These are phyloP conservation scores for Phylloscopus whistleri DNA, from an alignment of 2,113 vertebrate genomes.

Conservation along the genomic window DNA sequence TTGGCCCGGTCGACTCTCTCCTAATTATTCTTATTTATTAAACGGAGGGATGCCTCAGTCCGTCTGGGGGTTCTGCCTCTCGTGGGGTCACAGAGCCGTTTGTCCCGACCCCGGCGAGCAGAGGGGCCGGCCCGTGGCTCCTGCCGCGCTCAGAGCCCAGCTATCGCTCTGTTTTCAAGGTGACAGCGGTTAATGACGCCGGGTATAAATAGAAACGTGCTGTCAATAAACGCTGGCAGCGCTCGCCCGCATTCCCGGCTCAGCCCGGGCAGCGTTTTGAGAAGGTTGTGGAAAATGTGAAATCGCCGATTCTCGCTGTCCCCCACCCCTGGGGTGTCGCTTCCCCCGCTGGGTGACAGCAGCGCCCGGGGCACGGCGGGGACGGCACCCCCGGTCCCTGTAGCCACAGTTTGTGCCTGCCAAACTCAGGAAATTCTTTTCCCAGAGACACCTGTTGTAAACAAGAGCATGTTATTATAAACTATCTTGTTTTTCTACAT, in stretches of 20 bases:
- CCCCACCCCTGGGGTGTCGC: fast-evolving
- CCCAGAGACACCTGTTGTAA: no score
- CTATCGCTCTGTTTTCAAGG: background rate
- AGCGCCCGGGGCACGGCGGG: background rate
- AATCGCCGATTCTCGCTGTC: fast-evolving
- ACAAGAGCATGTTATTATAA: no score
- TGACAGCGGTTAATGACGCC: background rate
- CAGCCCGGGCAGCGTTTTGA: background rate
- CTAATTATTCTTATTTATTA: background rate
- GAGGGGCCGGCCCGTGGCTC: background rate
- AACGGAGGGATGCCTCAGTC: background rate
- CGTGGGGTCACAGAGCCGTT: background rate
- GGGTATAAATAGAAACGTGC: background rate
- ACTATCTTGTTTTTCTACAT: no score
- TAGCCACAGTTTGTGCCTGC: no score
- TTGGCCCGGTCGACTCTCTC: background rate
- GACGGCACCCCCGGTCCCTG: fast-evolving
- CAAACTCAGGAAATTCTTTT: no score
- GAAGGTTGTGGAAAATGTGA: background rate
- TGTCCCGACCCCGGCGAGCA: background rate
- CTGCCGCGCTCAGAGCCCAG: background rate
- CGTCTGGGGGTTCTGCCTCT: background rate
- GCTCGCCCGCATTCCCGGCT: background rate
- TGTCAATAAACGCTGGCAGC: background rate
- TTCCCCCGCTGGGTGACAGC: background rate